Evolutionary conservation across 2,113 vertebrate genomes (phyloP).

Genomic region (Prietella phreatophila): DNA sequence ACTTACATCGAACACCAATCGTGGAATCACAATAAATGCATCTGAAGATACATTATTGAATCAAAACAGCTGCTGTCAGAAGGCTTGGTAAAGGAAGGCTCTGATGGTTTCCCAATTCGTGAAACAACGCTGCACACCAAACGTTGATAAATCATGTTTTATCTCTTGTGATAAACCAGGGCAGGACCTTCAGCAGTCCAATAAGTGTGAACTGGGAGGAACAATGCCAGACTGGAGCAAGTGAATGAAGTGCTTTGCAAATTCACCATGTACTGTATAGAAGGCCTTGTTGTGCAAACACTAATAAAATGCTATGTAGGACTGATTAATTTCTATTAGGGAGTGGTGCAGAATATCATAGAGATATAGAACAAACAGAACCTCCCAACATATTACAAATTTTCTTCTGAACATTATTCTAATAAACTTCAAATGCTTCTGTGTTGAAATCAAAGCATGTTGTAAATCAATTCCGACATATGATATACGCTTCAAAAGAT

Average conservation of each 20-base stretch:
- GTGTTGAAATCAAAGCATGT: neutral
- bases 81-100: conserved; percentile 14
- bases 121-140: conserved; percentile 32
- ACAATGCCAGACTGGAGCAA: neutral
- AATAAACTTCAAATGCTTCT: neutral
- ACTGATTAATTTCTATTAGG: neutral
- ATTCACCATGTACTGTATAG: conserved; percentile 1
- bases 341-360: neutral
- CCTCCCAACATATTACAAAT: neutral
- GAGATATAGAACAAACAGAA: neutral
- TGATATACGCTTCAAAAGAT: neutral
- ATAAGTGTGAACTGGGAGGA: conserved; percentile 2
- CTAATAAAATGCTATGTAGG: neutral
- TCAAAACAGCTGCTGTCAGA: neutral
- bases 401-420: neutral
- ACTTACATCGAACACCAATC: neutral
- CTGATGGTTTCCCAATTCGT: neutral
- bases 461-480: neutral
- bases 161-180: conserved; percentile 55
- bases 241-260: conserved; percentile 11
- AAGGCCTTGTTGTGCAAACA: neutral
- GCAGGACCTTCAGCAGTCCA: conserved; percentile 13
- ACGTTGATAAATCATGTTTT: conserved; percentile 55
- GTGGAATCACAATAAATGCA: neutral
- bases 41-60: neutral